phyloP scores from a whole-genome alignment of 2,888 invertebrate genomes.

The Andrena flavipes region DNA sequence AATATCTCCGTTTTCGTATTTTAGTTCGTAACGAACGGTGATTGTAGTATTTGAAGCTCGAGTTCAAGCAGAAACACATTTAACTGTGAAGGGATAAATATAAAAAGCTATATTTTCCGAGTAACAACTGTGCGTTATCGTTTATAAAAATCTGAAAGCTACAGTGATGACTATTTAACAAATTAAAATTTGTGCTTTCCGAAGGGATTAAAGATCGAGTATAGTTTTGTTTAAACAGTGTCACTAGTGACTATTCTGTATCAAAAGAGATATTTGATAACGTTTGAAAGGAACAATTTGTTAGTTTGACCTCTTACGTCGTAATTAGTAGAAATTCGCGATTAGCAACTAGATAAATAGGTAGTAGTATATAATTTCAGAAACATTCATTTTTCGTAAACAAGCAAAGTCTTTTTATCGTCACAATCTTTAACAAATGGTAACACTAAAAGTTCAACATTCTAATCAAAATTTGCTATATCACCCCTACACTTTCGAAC shows the following conservation, averaged over 20 bases:
- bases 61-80: not conserved
- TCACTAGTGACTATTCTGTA: not conserved
- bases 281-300: not conserved
- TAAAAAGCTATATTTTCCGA: not conserved
- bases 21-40: not conserved
- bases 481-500: not conserved
- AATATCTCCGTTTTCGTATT: not conserved
- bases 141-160: conserved; percentile 16
- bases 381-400: not conserved
- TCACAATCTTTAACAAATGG: not conserved
- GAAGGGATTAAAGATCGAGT: not conserved
- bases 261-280: not conserved
- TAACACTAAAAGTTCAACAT: not conserved
- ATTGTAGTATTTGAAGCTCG: not conserved
- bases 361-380: not conserved
- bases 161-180: not conserved
- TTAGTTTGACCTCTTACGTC: not conserved
- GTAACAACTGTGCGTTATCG: conserved; percentile 23
- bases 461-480: conserved; percentile 1
- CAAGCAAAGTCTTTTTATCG: not conserved
- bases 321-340: not conserved
- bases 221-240: not conserved
- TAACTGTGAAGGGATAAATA: not conserved
- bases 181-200: conserved; percentile 7
- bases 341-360: not conserved